Evolutionary conservation across 2,797 vertebrate species (phyloP), one percentile per base, ranked within the genome.

Genomic region (Sebastolobus alascanus): DNA sequence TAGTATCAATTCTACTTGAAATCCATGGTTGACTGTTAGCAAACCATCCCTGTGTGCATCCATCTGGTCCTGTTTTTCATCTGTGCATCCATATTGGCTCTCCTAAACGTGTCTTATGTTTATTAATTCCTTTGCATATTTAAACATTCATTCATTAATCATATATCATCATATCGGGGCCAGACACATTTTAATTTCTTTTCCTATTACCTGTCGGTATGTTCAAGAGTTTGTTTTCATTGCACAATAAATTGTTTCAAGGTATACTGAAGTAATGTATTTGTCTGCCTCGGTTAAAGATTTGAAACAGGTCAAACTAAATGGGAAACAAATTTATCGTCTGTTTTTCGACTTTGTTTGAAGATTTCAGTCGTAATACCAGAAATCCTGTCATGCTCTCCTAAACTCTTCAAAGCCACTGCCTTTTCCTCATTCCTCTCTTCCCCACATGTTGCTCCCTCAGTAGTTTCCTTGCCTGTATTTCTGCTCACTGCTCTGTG

Each of bases 401-500:
- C 9, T 50, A 35, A 46, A 59, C 27, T 60, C 9, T 38, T 71
- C 8, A 64, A 75, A 80, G 31, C n/a, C 25, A 18, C 40, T 59
- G 58, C 18, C 6, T 66, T 20, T 46, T 76, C 11, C 16, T 73
- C 14, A 13, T 54, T 5, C 50, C 11, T 33, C 27, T 78, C 58
- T 16, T 70, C 31, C 40, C 61, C 18, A 37, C 43, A 52, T 31
- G 31, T 56, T 37, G 8, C 46, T 69, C 20, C 40, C 37, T 71
- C 18, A 54, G 13, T 61, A 58, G 38, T 68, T 43, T 38, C 3
- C 50, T 43, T 50, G 13, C n/a, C 0, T 8, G 29, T 14, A 29
- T 60, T 8, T 61, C 3, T 56, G 37, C 52, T 68, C 59, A 8
- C 37, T 50, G 38, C 50, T 69, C 60, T 25, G 38, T 67, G 50